A percentile compares a stretch with the other conserved stretches of the same genome.
Conservation (phyloP, 2,113 vertebrate species). For the Pseudorasbora parva region DNA sequence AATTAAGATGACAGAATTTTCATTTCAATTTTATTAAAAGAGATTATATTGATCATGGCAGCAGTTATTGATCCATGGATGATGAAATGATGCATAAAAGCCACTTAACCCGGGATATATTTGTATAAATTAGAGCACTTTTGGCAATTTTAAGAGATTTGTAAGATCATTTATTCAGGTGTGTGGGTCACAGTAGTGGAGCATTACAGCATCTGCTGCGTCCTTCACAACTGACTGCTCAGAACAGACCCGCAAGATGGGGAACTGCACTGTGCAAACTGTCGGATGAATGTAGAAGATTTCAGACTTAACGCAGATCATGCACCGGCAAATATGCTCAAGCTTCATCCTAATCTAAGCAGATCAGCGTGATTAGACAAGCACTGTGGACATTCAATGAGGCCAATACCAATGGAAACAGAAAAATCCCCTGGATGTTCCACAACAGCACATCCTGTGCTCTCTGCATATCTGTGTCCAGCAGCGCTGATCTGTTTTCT, state of each 20-base stretch:
- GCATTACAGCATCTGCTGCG: not conserved
- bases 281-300: not conserved
- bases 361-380: conserved; percentile 25
- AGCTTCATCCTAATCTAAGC: not conserved
- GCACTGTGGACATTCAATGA: conserved; percentile 16
- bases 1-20: too few relatives aligned
- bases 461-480: conserved; percentile 57
- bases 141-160: not conserved
- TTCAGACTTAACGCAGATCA: not conserved
- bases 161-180: not conserved
- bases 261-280: not conserved
- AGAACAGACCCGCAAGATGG: not conserved
- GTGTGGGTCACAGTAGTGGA: not conserved
- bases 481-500: conserved; percentile 64
- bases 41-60: too few relatives aligned
- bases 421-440: conserved; percentile 52
- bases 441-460: conserved; percentile 60
- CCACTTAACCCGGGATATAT: not conserved
- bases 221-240: not conserved
- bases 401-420: conserved; percentile 28
- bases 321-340: conserved; percentile 14
- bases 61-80: too few relatives aligned
- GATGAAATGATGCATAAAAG: too few relatives aligned
- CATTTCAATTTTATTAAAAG: too few relatives aligned
- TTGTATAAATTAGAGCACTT: not conserved